Base-by-base conservation (phyloP, 2,888 invertebrate genomes). In the Zygogramma bicolorata region DNA sequence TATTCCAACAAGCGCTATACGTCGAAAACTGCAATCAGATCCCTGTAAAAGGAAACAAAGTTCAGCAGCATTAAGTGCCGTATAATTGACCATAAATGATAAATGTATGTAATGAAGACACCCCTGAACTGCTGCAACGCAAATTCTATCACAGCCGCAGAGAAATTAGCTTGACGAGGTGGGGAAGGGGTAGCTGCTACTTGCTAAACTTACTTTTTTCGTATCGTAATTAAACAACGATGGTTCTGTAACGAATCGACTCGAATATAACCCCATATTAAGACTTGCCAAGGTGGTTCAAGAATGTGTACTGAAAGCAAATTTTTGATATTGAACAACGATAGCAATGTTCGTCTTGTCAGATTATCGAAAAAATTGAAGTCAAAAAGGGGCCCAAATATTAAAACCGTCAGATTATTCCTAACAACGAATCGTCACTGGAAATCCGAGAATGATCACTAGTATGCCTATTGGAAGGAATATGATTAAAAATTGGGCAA, bases 171-270 rank as follows among this genome's bases (percentile, higher is more conserved):
- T 58, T 58, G 58, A 13, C 29, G 29, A 29, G 29, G 57, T 20
- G 58, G 22, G 46, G 46, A 22, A n/a, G 63, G 29, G 49, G 27
- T 46, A 63, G 63, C 29, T 63, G 63, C 27, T 63, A n/a, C 49
- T 46, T 63, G 46, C 29, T 27, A 46, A 13, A 63, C 29, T 42
- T 46, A 63, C 63, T 63, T 63, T n/a, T 63, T 63, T 63, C 49
- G 15, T 15, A 46, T 46, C 27, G 49, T n/a, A 63, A 63, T 40
- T 5, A 63, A 63, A 63, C 27, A 63, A 63, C 46, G 27, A 63
- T 63, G 29, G 63, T 42, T 63, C 40, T 63, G 49, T 22, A 63
- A 63, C 46, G 25, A 63, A 63, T 63, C 49, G 63, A 63, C 7
- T 63, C n/a, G 15, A 20, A 46, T 38, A 25, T n/a, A 58, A 27